These are phyloP conservation scores for Sander lucioperca DNA, from an alignment of 2,113 vertebrate genomes.

Conservation along the genomic window DNA sequence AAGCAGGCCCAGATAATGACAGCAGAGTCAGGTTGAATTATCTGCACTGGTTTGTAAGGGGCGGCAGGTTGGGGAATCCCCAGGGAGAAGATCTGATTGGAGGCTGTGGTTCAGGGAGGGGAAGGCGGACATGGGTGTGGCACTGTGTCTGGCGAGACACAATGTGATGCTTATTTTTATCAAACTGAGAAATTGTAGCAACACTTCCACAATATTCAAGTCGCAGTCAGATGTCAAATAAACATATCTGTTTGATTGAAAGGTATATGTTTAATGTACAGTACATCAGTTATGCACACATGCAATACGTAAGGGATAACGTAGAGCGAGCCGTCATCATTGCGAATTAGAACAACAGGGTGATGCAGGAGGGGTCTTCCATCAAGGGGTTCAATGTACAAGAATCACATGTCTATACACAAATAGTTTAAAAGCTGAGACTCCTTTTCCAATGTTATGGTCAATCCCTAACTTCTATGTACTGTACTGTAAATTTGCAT, in stretches of 20 bases:
- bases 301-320: too few species aligned
- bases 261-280: neutral
- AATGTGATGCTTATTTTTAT: slow-evolving; percentile 27
- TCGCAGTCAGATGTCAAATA: neutral
- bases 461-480: neutral
- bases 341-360: too few species aligned
- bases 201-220: neutral
- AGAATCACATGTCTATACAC: neutral
- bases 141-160: slow-evolving; percentile 47
- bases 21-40: slow-evolving; percentile 49
- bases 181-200: slow-evolving; percentile 12
- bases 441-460: neutral
- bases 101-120: slow-evolving; percentile 24
- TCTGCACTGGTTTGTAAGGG: slow-evolving; percentile 52
- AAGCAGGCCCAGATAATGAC: slow-evolving; percentile 27
- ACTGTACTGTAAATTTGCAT: neutral
- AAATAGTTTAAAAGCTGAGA: neutral
- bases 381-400: neutral
- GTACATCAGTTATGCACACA: neutral
- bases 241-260: neutral
- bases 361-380: too few species aligned
- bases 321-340: too few species aligned
- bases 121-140: slow-evolving; percentile 41
- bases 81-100: slow-evolving; percentile 57
- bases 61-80: slow-evolving; percentile 48